Evolutionary conservation across 2,888 invertebrate genomes (phyloP).

Genomic region (Drosophila hamatofila): DNA sequence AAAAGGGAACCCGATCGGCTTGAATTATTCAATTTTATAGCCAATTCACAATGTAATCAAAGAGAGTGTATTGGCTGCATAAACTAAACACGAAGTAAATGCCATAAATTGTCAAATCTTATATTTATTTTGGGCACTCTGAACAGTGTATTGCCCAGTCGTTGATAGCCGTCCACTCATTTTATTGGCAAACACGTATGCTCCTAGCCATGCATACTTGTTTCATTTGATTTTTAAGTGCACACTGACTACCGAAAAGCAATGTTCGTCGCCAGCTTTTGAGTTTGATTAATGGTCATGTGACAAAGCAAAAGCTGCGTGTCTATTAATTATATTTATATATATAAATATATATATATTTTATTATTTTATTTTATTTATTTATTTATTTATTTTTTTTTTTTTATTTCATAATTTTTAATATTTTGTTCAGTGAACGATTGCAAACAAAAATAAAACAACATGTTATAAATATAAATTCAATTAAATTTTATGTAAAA

Average conservation of each 20-base stretch:
- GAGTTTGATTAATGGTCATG: slow-evolving; percentile 49
- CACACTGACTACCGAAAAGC: slow-evolving; percentile 25
- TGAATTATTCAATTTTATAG: slow-evolving; percentile 67
- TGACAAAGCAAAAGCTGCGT: slow-evolving; percentile 23
- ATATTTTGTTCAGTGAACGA: too few relatives aligned
- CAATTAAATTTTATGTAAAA: too few relatives aligned
- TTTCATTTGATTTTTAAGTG: background rate
- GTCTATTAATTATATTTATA: slow-evolving; percentile 28
- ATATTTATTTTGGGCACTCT: background rate
- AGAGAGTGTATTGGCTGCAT: background rate
- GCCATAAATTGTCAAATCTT: background rate
- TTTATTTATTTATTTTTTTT: too few relatives aligned
- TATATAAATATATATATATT: too few relatives aligned
- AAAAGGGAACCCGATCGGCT: slow-evolving; percentile 33
- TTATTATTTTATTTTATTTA: too few relatives aligned
- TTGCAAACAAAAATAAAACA: too few relatives aligned
- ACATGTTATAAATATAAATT: too few relatives aligned
- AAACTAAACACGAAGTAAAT: background rate
- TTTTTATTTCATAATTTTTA: too few relatives aligned
- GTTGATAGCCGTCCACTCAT: background rate
- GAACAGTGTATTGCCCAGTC: background rate
- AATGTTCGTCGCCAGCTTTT: slow-evolving; percentile 19
- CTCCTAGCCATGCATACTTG: background rate
- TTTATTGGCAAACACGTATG: background rate
- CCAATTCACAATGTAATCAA: background rate